Base-by-base conservation (phyloP, 1,140 invertebrate genomes). In the Microplitis demolitor region DNA sequence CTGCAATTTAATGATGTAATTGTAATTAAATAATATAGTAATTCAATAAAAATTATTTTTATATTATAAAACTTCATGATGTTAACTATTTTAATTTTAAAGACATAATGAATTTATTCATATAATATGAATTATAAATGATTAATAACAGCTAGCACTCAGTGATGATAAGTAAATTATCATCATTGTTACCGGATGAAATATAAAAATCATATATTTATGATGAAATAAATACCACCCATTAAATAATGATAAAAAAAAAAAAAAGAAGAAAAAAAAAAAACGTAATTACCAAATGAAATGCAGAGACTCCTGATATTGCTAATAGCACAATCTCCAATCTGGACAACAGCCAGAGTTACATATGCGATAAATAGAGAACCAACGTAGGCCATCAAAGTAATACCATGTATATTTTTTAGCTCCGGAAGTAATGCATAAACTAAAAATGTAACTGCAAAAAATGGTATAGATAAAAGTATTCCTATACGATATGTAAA, bases 351-450 rank as follows among this genome's bases (percentile, higher is more conserved):
- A 1, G 87, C 85, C 5, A 93, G 82, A 39, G 88, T 83, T 0
- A 88, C 77, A 77, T 92, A 93, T 0, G 89, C 90, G 2, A 90
- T 66, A 58, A 90, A 84, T 0, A 93, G 80, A 0, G 88, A 88
- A 4, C 87, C 78, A 4, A 92, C 88, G 77, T 93, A 92, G 60
- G 89, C 90, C 86, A 93, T 91, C 24, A 93, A 81, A 1, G 89
- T 90, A 81, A 90, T 88, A 4, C 92, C 92, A 73, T 93, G 92
- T 11, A 93, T 84, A 80, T 92, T 93, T 4, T 89, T 78, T 9
- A 93, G 81, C 66, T 93, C 92, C 0, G 90, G 90, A 24, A 93
- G 86, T 9, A 91, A 76, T 0, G 90, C 88, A 78, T 94, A 93
- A 0, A 93, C 91, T 37, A 92, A 63, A 71, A 93, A 91, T 2